Evolutionary conservation across 2,888 invertebrate species (phyloP).

Genomic region (Pyrrhia umbra): DNA sequence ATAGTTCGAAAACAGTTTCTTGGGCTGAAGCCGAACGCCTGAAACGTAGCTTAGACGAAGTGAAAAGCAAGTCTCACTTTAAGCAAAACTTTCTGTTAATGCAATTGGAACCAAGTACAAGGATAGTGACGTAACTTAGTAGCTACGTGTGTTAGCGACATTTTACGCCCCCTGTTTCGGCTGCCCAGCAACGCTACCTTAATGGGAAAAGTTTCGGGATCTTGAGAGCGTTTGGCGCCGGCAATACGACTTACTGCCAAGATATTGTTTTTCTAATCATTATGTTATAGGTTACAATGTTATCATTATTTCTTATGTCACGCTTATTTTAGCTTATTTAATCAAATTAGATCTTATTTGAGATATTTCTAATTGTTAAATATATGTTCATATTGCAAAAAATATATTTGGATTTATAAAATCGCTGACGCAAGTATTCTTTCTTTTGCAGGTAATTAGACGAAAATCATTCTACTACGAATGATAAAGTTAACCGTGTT

Average conservation of each 20-base stretch:
- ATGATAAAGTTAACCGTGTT: conserved; percentile 52
- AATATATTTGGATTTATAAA: conserved; percentile 12
- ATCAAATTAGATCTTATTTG: background rate
- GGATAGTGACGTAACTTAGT: conserved; percentile 25
- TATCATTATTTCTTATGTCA: conserved; percentile 34
- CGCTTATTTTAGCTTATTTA: conserved; percentile 15
- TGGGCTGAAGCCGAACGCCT: background rate
- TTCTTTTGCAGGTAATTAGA: conserved; percentile 81
- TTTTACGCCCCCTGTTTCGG: conserved; percentile 65
- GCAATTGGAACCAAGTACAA: conserved; percentile 18
- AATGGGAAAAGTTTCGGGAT: conserved; percentile 75
- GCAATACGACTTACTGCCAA: conserved; percentile 67
- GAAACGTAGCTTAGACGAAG: conserved; percentile 4
- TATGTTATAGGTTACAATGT: conserved; percentile 49
- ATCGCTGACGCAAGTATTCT: conserved; percentile 30
- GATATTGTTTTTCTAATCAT: conserved; percentile 70
- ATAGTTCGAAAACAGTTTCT: background rate
- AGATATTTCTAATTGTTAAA: background rate
- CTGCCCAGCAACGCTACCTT: conserved; percentile 63
- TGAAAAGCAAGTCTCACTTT: conserved; percentile 4
- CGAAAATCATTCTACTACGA: conserved; percentile 53
- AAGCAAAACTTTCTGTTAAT: conserved; percentile 20
- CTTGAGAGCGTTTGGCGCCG: conserved; percentile 67
- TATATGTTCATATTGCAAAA: background rate
- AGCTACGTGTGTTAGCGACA: conserved; percentile 58